phyloP scores from a whole-genome alignment of 2,113 vertebrate genomes.

The Scophthalmus maximus region DNA sequence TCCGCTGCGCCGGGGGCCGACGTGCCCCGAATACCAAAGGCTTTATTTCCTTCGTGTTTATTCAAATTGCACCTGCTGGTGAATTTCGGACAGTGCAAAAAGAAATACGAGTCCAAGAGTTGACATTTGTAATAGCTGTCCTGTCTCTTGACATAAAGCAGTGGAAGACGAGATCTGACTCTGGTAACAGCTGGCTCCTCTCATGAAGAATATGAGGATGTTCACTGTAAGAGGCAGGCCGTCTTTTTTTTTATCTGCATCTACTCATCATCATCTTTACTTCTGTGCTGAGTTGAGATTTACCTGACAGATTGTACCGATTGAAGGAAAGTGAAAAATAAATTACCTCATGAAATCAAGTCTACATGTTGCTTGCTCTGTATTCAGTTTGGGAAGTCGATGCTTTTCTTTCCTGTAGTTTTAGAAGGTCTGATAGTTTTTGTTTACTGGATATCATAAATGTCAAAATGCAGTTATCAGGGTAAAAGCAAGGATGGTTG shows the following conservation, averaged over 20 bases:
- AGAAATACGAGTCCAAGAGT: conserved; percentile 15
- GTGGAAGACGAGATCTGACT: conserved; percentile 9
- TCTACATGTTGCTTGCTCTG: not conserved
- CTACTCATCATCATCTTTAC: not conserved
- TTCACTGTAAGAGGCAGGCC: not conserved
- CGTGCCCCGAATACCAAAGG: conserved; percentile 54
- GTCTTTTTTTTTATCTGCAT: not conserved
- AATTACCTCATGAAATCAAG: not conserved
- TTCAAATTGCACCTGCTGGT: conserved; percentile 27
- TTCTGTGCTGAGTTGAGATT: conserved; percentile 5
- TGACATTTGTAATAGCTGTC: conserved; percentile 9
- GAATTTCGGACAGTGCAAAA: conserved; percentile 1
- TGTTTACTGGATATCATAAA: not conserved
- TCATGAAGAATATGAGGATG: not conserved
- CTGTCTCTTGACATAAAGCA: conserved; percentile 12
- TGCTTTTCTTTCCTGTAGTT: too few species aligned
- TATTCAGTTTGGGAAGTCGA: not conserved
- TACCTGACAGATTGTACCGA: not conserved
- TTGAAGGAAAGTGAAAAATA: not conserved
- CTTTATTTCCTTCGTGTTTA: conserved; percentile 19
- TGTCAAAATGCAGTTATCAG: not conserved
- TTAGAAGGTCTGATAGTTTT: too few species aligned
- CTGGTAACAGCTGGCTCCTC: conserved; percentile 4
- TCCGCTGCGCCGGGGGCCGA: not conserved
- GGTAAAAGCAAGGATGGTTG: not conserved